phyloP scores from a whole-genome alignment of 2,888 invertebrate species.

The Watsonalla binaria region DNA sequence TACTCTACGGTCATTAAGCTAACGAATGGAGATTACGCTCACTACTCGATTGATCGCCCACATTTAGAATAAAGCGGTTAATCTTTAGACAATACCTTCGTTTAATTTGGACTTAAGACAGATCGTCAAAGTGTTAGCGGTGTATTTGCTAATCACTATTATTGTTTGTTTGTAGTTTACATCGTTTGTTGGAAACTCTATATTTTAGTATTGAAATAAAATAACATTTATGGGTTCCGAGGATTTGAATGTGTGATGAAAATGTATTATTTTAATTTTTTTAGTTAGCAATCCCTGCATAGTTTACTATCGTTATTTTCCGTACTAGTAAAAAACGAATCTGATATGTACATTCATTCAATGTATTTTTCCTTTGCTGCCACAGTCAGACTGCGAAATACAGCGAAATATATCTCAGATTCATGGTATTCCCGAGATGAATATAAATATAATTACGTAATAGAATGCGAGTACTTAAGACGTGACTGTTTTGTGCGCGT shows the following conservation, averaged over 20 bases:
- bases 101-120: conserved; percentile 9
- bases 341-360: background rate
- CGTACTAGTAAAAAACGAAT: too few species aligned
- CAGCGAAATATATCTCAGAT: background rate
- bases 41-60: conserved; percentile 25
- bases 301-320: too few species aligned
- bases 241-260: too few species aligned
- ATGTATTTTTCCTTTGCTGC: background rate
- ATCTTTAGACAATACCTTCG: conserved; percentile 15
- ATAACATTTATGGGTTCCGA: too few species aligned
- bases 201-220: too few species aligned
- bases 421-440: background rate
- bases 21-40: conserved; percentile 49
- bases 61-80: conserved; percentile 21
- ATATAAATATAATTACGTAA: background rate
- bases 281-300: too few species aligned
- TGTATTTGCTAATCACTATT: background rate
- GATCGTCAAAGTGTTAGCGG: conserved; percentile 7
- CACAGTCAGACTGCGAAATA: background rate
- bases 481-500: background rate
- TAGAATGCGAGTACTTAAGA: background rate
- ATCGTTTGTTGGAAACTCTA: background rate
- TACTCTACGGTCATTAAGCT: conserved; percentile 49
- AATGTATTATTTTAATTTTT: too few species aligned
- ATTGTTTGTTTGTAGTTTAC: background rate